These are phyloP conservation scores for Trachemys scripta DNA, from an alignment of 2,113 vertebrate genomes.

Conservation along the genomic window DNA sequence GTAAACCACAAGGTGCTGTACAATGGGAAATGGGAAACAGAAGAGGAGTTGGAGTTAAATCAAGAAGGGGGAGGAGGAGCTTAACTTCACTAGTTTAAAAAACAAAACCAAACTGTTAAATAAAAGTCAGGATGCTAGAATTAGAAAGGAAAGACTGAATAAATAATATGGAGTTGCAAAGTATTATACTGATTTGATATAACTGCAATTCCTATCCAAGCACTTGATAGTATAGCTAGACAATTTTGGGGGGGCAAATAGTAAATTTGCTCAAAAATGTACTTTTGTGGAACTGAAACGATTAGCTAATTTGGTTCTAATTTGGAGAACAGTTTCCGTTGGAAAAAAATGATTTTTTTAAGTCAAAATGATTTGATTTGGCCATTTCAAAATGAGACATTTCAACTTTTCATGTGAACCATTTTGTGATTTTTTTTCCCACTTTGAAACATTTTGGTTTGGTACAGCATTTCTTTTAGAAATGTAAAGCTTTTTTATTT, in stretches of 20 bases:
- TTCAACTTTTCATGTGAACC: too few species aligned
- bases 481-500: too few species aligned
- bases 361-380: neutral
- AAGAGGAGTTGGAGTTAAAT: neutral
- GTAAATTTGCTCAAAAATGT: neutral
- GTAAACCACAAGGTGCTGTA: neutral
- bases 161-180: neutral
- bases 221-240: neutral
- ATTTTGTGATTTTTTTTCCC: too few species aligned
- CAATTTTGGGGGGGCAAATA: neutral
- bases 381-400: neutral
- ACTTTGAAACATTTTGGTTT: too few species aligned
- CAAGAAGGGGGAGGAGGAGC: neutral
- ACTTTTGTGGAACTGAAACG: neutral
- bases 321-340: neutral
- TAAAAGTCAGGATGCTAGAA: neutral
- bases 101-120: neutral
- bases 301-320: neutral
- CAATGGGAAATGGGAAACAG: neutral
- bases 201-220: neutral
- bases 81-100: neutral
- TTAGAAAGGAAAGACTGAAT: neutral
- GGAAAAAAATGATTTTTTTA: neutral
- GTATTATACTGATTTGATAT: neutral
- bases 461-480: too few species aligned